Evolutionary conservation across 2,797 vertebrate genomes (phyloP), one percentile per base, ranked within the genome.

Genomic region (Sebastes ruberrimus): DNA sequence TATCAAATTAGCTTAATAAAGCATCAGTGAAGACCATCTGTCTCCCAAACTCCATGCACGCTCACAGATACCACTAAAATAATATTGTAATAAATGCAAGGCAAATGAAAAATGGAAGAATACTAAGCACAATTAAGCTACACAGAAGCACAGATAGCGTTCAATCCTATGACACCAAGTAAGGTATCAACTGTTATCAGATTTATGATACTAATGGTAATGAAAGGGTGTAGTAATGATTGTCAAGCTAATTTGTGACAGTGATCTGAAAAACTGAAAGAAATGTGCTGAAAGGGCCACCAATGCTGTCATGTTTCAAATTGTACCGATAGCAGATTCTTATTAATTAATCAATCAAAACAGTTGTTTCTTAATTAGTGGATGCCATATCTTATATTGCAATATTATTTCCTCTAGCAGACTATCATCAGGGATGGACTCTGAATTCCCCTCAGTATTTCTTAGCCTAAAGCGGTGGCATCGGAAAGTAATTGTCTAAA

Each of bases 1-100:
- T 78, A 76, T 81, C 65, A 74, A 66, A 71, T 84, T 60, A 64
- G 65, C 69, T 82, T 68, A 90, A 90, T 80, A 77, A 87, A 86
- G 77, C 67, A 68, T 69, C 77, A 85, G 30, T 64, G 78, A 59
- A 28, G 61, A 79, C 84, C 86, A 87, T 78, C 78, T 78, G 74
- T 80, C 74, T 70, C 33, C 27, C 18, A 52, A 52, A 76, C 33
- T 74, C 33, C 65, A 71, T 5, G 20, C 75, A 60, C 42, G 72
- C 46, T 33, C 62, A 33, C 35, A 64, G 18, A 78, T 20, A 78
- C 28, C 20, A 53, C 33, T 57, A 7, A 46, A 77, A 57, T n/a
- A 28, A 25, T n/a, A 28, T 10, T 35, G 61, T 59, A 80, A 77
- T 63, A 57, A 33, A 30, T 55, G 11, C 13, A 33, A 49, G 22